Evolutionary conservation across 2,888 invertebrate genomes (phyloP), one percentile per base, ranked within the genome.

Genomic region (Nomada lathburiana): DNA sequence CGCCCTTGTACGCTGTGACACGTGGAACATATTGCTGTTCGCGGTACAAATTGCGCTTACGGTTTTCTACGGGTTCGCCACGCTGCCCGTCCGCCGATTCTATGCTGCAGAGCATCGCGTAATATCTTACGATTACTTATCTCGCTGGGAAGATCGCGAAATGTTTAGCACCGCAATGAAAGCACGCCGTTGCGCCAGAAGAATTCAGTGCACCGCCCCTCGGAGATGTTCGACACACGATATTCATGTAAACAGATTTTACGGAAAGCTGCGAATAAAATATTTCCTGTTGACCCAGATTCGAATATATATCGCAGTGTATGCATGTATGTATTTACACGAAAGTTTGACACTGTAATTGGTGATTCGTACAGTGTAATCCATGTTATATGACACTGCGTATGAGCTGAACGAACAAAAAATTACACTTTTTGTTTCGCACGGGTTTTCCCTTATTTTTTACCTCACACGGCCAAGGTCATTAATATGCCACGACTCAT

Each of bases 401-500:
- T 26, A 5, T 1, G 36, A 36, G 36, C 36, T 7, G 36, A 36
- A 36, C 13, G 26, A 67, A 36, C 36, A 57, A 13, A 13, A 13
- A 63, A 42, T 18, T 42, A 26, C 9, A 9, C n/a, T 68, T 55
- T 57, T 23, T 5, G 9, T 36, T 36, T 7, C 36, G 36, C 36
- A 36, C 55, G 4, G 13, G 10, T 23, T 53, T 36, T 60, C 44
- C 59, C 23, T 7, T n/a, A 18, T 20, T 55, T 36, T 60, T 64
- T 63, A 23, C 29, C 74, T 60, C 82, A 82, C 70, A 71, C 57
- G 47, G 68, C 59, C 74, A 50, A 20, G 74, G 62, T 76, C 76
- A 76, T 85, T 85, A 85, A 85, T 85, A 85, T 79, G 59, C 73
- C 67, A 57, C 18, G 53, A 26, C 77, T 60, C 44, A 63, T 57